These are phyloP conservation scores for Ochropleura leucogaster DNA, from an alignment of 2,888 invertebrate species.

Conservation along the genomic window DNA sequence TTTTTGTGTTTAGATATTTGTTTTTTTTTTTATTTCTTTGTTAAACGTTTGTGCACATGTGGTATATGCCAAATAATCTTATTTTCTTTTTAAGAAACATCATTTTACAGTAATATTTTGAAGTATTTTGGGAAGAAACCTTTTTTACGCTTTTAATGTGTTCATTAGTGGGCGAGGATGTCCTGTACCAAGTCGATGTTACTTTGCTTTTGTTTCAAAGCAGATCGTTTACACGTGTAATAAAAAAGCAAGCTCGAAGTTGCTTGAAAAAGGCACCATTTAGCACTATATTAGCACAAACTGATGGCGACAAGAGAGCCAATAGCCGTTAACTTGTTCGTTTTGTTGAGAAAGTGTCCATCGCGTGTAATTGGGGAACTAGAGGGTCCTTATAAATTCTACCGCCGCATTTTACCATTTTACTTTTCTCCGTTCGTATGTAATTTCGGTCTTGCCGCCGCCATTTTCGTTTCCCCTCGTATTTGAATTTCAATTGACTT, in stretches of 20 bases:
- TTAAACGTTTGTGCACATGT: no score
- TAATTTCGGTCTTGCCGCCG: slow-evolving; percentile 57
- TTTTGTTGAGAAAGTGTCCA: slow-evolving; percentile 56
- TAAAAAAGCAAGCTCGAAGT: slow-evolving; percentile 1
- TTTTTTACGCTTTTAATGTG: no score
- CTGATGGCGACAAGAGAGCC: slow-evolving; percentile 34
- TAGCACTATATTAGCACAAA: slow-evolving; percentile 32
- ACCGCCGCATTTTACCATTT: slow-evolving; percentile 42
- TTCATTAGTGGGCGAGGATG: not conserved
- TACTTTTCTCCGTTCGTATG: slow-evolving; percentile 55
- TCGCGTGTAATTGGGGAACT: slow-evolving; percentile 56
- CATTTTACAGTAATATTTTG: not conserved
- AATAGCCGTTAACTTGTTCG: slow-evolving; percentile 44
- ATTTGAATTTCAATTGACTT: slow-evolving; percentile 69
- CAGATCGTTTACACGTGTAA: not conserved
- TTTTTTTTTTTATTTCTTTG: no score
- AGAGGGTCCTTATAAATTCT: slow-evolving; percentile 62
- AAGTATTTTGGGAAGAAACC: no score
- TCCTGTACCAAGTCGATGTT: not conserved
- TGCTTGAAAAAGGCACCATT: slow-evolving; percentile 14
- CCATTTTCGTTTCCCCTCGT: slow-evolving; percentile 58
- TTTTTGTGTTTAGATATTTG: no score
- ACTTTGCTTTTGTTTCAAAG: not conserved
- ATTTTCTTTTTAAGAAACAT: not conserved
- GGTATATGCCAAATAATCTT: no score